phyloP scores from a whole-genome alignment of 2,888 invertebrate species.

The Limnephilus lunatus region DNA sequence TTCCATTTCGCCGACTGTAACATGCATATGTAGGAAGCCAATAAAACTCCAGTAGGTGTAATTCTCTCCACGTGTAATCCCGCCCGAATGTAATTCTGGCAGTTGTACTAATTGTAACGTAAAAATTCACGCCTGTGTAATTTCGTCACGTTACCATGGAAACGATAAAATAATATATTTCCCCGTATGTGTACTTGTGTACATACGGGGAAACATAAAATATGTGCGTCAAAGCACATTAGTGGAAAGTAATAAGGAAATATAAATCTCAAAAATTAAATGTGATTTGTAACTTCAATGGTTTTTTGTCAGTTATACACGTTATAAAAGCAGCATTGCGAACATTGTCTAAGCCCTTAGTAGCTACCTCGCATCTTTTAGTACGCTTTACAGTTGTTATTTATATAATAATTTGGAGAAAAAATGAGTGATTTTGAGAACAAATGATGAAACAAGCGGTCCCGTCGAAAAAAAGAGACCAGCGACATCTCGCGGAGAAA shows the following conservation, averaged over 20 bases:
- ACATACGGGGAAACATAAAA: not conserved
- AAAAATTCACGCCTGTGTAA: too few species aligned
- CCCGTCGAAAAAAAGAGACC: too few species aligned
- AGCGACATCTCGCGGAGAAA: too few species aligned
- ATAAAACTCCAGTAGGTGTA: not conserved
- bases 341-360: not conserved
- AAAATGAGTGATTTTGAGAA: not conserved
- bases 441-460: too few species aligned
- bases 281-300: not conserved
- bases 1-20: not conserved
- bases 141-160: not conserved
- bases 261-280: not conserved
- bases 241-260: not conserved
- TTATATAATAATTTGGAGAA: not conserved
- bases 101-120: too few species aligned
- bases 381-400: not conserved
- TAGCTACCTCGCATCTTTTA: not conserved
- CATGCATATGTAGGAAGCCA: not conserved
- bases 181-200: too few species aligned
- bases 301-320: not conserved
- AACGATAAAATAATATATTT: too few species aligned
- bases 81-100: too few species aligned
- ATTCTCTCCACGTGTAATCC: too few species aligned
- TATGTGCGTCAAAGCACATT: not conserved
- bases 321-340: not conserved